Evolutionary conservation across 2,888 invertebrate genomes (phyloP).

Genomic region (Galeopsomyia nigrocyanea): DNA sequence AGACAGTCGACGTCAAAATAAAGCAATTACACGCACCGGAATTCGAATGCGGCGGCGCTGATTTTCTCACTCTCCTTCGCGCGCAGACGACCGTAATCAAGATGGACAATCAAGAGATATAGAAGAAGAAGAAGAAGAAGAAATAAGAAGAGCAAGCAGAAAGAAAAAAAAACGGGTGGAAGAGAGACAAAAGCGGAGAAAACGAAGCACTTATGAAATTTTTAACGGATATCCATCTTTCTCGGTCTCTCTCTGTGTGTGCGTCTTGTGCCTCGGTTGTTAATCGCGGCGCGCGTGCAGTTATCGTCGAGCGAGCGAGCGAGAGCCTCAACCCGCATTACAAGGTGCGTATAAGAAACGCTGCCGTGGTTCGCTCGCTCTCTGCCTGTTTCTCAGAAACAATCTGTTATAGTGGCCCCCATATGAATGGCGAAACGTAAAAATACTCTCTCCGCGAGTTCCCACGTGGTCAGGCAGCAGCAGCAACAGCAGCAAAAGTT

Average conservation of each 20-base stretch:
- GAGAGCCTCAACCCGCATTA: slow-evolving; percentile 52
- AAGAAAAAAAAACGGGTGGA: neutral
- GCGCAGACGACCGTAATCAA: slow-evolving; percentile 1
- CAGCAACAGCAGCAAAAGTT: too few relatives aligned
- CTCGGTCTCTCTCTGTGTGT: neutral
- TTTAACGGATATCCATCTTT: slow-evolving; percentile 16
- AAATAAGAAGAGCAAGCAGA: slow-evolving; percentile 7
- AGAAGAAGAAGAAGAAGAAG: neutral
- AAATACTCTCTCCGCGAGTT: slow-evolving; percentile 61
- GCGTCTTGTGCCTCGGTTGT: too few relatives aligned
- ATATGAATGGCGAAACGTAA: slow-evolving; percentile 68
- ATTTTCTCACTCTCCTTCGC: too few relatives aligned
- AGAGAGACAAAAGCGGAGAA: slow-evolving; percentile 15
- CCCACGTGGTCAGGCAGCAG: slow-evolving; percentile 61
- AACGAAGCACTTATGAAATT: slow-evolving; percentile 26
- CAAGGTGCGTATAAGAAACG: slow-evolving; percentile 48
- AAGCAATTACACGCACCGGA: too few relatives aligned
- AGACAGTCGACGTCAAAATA: too few relatives aligned
- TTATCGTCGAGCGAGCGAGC: slow-evolving; percentile 37
- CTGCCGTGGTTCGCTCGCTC: slow-evolving; percentile 31
- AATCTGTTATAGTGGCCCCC: slow-evolving; percentile 65
- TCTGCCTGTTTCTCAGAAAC: slow-evolving; percentile 63
- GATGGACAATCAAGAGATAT: neutral
- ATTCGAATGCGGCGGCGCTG: too few relatives aligned
- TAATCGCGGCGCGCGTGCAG: slow-evolving; percentile 43